Conservation (phyloP, 2,888 invertebrate genomes). For the Drosophila eohydei region DNA sequence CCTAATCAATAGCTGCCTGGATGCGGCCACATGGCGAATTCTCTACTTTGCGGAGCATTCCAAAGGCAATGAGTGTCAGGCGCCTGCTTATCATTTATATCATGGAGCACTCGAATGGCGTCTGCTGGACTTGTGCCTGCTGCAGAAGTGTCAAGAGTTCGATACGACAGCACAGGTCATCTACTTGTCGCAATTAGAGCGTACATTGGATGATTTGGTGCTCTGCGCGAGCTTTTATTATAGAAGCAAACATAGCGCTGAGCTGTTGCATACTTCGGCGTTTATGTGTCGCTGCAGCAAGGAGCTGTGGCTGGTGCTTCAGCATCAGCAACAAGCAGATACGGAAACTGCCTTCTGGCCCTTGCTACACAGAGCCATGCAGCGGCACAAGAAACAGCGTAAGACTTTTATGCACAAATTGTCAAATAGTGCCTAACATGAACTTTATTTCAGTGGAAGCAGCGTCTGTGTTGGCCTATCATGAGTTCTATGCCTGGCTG, state of each 20-base stretch:
- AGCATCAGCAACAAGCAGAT: constrained; percentile 72
- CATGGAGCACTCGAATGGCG: constrained; percentile 84
- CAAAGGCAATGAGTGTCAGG: constrained; percentile 82
- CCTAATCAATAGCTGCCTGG: constrained; percentile 72
- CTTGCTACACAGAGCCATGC: constrained; percentile 83
- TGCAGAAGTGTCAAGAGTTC: constrained; percentile 34
- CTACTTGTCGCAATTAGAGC: constrained; percentile 66
- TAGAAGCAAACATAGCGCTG: constrained; percentile 82
- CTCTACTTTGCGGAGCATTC: constrained; percentile 79
- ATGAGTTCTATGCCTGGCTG: constrained; percentile 85
- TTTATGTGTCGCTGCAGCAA: constrained; percentile 87
- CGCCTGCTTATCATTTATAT: constrained; percentile 83
- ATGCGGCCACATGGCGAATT: constrained; percentile 68
- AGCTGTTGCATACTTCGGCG: constrained; percentile 85
- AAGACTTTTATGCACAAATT: not conserved
- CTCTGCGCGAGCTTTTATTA: constrained; percentile 73
- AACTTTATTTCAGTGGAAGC: constrained; percentile 21
- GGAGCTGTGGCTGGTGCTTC: constrained; percentile 87
- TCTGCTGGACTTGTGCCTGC: constrained; percentile 80
- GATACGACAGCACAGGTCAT: not conserved
- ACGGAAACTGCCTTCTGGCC: constrained; percentile 84
- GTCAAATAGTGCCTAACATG: not conserved
- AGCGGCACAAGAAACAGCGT: constrained; percentile 71
- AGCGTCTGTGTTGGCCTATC: constrained; percentile 56
- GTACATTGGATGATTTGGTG: constrained; percentile 71